A percentile compares a stretch with the other conserved stretches of the same genome.
phyloP scores from a whole-genome alignment of 2,113 vertebrate species.

The Ptyas mucosa region DNA sequence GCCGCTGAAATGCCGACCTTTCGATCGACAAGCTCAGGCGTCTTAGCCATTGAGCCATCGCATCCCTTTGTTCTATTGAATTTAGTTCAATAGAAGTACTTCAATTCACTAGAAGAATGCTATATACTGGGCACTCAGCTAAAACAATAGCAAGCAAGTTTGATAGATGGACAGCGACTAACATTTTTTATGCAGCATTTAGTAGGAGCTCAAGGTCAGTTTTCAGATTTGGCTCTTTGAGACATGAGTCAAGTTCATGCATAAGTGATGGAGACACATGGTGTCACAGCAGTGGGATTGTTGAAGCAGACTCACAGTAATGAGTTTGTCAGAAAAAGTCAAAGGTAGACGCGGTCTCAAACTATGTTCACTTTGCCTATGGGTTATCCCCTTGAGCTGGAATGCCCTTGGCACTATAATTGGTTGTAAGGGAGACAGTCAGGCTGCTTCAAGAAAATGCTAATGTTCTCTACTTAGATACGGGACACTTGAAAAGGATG shows the following conservation, averaged over 20 bases:
- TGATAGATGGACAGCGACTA: background rate
- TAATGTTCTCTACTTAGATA: slow-evolving; percentile 1
- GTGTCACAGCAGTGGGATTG: slow-evolving; percentile 14
- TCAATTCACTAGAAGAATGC: background rate
- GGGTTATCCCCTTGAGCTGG: slow-evolving; percentile 13
- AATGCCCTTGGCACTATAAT: background rate
- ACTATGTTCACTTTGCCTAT: background rate
- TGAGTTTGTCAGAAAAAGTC: slow-evolving; percentile 8
- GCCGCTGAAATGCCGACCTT: no score
- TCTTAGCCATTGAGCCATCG: no score
- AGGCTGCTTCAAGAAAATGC: slow-evolving; percentile 3
- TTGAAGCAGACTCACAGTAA: background rate
- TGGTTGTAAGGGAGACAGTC: slow-evolving; percentile 3
- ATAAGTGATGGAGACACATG: background rate
- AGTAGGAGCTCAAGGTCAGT: slow-evolving; percentile 1
- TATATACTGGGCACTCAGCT: background rate
- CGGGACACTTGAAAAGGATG: slow-evolving; percentile 12
- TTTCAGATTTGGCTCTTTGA: background rate
- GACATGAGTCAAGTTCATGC: background rate
- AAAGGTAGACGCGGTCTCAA: background rate
- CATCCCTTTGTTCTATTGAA: no score
- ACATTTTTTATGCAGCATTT: background rate
- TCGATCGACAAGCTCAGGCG: no score
- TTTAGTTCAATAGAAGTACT: background rate
- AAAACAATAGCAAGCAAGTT: background rate